Conservation (phyloP, 2,797 vertebrate species). For the Harpagifer antarcticus region DNA sequence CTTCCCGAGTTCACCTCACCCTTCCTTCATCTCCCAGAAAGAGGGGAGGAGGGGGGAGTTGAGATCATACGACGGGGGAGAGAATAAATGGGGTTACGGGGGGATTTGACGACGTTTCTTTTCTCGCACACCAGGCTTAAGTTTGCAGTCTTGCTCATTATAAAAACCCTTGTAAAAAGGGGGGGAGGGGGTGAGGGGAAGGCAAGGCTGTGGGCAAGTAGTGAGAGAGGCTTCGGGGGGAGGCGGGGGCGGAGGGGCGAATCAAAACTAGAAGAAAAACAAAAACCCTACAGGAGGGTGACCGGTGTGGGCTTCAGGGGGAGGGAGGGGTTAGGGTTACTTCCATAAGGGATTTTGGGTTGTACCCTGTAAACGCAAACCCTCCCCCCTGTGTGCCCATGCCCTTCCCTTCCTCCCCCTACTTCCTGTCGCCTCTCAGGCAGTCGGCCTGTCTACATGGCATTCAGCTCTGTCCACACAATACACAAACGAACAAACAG, state of each 20-base stretch:
- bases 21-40: constrained; percentile 38
- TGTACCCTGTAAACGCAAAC: constrained; percentile 65
- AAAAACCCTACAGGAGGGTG: constrained; percentile 72
- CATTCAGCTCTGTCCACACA: constrained; percentile 86
- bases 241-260: constrained; percentile 53
- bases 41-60: constrained; percentile 54
- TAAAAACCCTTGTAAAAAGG: constrained; percentile 68
- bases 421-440: constrained; percentile 73
- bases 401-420: constrained; percentile 58
- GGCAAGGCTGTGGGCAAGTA: constrained; percentile 50
- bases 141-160: constrained; percentile 75
- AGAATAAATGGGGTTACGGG: constrained; percentile 39
- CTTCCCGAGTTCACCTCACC: constrained; percentile 37
- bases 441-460: constrained; percentile 82
- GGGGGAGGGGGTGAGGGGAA: constrained; percentile 27
- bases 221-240: constrained; percentile 52
- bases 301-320: constrained; percentile 66
- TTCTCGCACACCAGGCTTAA: constrained; percentile 68
- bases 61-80: constrained; percentile 52
- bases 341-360: constrained; percentile 59
- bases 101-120: constrained; percentile 58
- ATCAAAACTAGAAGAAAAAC: constrained; percentile 70
- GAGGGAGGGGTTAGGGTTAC: constrained; percentile 64
- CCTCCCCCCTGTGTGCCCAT: constrained; percentile 54
- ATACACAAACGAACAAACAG: constrained; percentile 78